phyloP scores from a whole-genome alignment of 2,888 invertebrate genomes.

The Tupiocoris notatus region DNA sequence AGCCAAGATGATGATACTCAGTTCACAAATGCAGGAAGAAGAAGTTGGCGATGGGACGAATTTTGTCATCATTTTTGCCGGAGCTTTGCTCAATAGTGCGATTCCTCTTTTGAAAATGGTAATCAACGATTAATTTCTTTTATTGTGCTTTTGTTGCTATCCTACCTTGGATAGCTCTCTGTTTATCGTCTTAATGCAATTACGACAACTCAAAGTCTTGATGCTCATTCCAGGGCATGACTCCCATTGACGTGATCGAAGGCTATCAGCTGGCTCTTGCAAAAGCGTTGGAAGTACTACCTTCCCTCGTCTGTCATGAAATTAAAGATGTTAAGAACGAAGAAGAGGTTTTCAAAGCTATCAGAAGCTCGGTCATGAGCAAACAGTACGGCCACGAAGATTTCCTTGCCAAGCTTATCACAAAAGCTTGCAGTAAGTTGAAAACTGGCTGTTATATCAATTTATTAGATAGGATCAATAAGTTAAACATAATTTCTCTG shows the following conservation, averaged over 20 bases:
- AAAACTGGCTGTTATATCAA: background rate
- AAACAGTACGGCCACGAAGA: constrained; percentile 98
- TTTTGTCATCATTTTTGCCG: constrained; percentile 92
- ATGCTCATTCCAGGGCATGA: constrained; percentile 82
- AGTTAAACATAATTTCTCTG: constrained; percentile 38
- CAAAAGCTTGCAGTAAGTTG: constrained; percentile 70
- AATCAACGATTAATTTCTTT: constrained; percentile 37
- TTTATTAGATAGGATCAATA: background rate
- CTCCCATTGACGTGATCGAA: constrained; percentile 93
- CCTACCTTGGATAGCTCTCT: no score
- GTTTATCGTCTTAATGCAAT: no score
- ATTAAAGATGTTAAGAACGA: constrained; percentile 64
- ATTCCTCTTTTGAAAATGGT: constrained; percentile 87
- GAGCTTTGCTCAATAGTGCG: constrained; percentile 86
- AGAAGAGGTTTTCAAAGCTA: constrained; percentile 68
- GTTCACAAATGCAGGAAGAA: constrained; percentile 96
- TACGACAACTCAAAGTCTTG: no score
- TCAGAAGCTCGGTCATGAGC: constrained; percentile 87
- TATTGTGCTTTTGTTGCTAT: background rate
- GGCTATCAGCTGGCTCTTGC: constrained; percentile 90
- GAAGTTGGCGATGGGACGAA: constrained; percentile 99
- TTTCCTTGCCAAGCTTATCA: constrained; percentile 79
- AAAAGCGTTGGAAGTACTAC: constrained; percentile 87
- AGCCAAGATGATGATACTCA: constrained; percentile 92
- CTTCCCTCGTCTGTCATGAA: constrained; percentile 73